Conservation (phyloP, 2,888 invertebrate species). For the Drosophila paramelanica region DNA sequence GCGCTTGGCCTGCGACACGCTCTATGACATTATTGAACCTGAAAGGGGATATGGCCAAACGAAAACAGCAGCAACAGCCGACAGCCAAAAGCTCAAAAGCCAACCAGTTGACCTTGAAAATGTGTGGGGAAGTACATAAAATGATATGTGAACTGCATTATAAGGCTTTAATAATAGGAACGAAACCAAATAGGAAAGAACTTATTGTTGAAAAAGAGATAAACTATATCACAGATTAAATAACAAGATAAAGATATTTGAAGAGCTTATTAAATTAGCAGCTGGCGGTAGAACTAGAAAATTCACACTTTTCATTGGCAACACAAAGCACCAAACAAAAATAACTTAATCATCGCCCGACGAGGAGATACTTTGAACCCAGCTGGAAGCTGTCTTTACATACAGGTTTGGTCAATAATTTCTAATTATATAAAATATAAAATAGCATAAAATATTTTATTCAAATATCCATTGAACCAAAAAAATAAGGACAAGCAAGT, state of each 20-base stretch:
- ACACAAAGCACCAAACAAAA: no score
- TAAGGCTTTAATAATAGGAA: slow-evolving; percentile 17
- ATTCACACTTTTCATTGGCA: no score
- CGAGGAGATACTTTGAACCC: no score
- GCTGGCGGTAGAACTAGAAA: no score
- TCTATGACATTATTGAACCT: slow-evolving; percentile 77
- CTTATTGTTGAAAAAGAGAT: neutral
- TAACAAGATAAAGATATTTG: neutral
- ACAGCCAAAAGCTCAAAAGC: slow-evolving; percentile 51
- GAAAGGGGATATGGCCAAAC: slow-evolving; percentile 65
- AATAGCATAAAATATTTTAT: no score
- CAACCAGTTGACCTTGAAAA: slow-evolving; percentile 65
- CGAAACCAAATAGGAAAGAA: neutral
- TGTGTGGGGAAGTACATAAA: slow-evolving; percentile 17
- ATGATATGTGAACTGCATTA: slow-evolving; percentile 16
- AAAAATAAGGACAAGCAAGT: no score
- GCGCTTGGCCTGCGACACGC: slow-evolving; percentile 75
- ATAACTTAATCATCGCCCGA: no score
- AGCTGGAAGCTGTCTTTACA: no score
- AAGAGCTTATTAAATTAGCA: no score
- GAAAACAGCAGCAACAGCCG: slow-evolving; percentile 45
- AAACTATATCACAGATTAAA: neutral
- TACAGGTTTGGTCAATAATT: no score
- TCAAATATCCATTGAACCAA: no score
- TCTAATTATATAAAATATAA: no score